These are phyloP conservation scores for Drosophila niveifrons DNA, from an alignment of 2,888 invertebrate species.

Conservation along the genomic window DNA sequence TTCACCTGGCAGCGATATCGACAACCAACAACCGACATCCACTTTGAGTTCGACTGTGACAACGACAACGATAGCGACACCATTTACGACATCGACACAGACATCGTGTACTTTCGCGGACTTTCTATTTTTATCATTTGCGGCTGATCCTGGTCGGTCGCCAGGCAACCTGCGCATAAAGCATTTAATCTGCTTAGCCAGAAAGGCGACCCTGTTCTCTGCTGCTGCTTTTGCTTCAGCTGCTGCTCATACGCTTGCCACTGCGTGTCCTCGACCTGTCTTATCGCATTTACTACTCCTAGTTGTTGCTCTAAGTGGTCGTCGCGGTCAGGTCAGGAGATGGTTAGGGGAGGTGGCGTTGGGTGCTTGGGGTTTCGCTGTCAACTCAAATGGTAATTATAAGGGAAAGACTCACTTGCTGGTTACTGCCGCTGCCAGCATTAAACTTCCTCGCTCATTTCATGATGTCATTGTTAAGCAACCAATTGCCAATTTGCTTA, in stretches of 20 bases:
- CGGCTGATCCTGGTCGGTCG: conserved; percentile 68
- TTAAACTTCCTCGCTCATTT: conserved; percentile 13
- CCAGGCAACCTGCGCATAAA: conserved; percentile 61
- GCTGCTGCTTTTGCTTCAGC: neutral
- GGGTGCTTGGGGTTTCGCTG: conserved; percentile 6
- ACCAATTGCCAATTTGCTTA: conserved; percentile 39
- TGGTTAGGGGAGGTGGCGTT: neutral
- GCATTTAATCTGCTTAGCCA: conserved; percentile 74
- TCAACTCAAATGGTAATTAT: conserved; percentile 62
- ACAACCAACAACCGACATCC: conserved; percentile 7
- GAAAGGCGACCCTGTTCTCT: conserved; percentile 12
- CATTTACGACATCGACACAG: conserved; percentile 1
- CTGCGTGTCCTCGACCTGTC: conserved; percentile 18
- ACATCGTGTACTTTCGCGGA: conserved; percentile 19
- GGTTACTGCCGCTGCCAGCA: too few species aligned
- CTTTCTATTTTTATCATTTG: conserved; percentile 65
- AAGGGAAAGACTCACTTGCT: conserved; percentile 32
- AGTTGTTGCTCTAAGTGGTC: conserved; percentile 2
- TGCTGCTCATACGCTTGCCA: neutral
- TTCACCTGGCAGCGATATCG: conserved; percentile 1
- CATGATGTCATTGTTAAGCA: conserved; percentile 28
- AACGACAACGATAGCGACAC: neutral
- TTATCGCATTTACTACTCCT: conserved; percentile 34
- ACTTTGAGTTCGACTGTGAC: neutral
- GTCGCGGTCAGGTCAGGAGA: neutral